Conservation (phyloP, 2,888 invertebrate species). For the Troides aeacus region DNA sequence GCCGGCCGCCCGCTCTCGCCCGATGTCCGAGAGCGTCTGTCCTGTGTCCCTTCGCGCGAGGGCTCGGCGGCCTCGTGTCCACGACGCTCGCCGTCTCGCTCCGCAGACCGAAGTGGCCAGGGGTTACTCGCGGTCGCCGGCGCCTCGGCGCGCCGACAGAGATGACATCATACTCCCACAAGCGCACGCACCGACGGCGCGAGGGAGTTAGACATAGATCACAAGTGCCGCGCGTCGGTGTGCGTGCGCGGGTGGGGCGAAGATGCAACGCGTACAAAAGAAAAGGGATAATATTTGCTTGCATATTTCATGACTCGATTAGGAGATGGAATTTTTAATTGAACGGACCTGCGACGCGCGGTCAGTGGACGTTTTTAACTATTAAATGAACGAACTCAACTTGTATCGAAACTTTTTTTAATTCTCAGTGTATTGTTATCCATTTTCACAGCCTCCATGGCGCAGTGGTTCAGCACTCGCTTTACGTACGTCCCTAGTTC, state of each 20-base stretch:
- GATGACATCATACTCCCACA: conserved; percentile 55
- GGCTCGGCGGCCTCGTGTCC: conserved; percentile 76
- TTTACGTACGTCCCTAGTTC: too few species aligned
- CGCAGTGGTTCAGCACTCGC: too few species aligned
- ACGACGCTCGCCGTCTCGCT: conserved; percentile 72
- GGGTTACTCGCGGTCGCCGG: conserved; percentile 80
- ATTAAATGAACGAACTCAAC: conserved; percentile 29
- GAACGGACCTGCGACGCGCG: conserved; percentile 67
- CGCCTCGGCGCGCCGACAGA: conserved; percentile 70
- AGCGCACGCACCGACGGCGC: conserved; percentile 47
- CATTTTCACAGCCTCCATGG: not conserved
- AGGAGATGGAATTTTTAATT: conserved; percentile 80
- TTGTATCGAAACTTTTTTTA: conserved; percentile 1
- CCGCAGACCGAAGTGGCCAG: conserved; percentile 78
- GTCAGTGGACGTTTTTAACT: conserved; percentile 57
- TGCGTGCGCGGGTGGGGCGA: conserved; percentile 80
- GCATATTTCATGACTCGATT: conserved; percentile 81
- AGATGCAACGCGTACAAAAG: conserved; percentile 79
- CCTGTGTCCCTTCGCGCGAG: conserved; percentile 79
- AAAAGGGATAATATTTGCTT: conserved; percentile 81
- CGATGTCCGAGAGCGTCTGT: conserved; percentile 81
- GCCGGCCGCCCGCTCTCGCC: conserved; percentile 80
- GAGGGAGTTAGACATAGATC: conserved; percentile 64
- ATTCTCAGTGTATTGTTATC: not conserved
- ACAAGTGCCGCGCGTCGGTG: conserved; percentile 75